Percentiles rank a stretch among this genome's conserved stretches.
These are phyloP conservation scores for Megaustenia siamemsis DNA, from an alignment of 2,888 invertebrate species.

Conservation along the genomic window DNA sequence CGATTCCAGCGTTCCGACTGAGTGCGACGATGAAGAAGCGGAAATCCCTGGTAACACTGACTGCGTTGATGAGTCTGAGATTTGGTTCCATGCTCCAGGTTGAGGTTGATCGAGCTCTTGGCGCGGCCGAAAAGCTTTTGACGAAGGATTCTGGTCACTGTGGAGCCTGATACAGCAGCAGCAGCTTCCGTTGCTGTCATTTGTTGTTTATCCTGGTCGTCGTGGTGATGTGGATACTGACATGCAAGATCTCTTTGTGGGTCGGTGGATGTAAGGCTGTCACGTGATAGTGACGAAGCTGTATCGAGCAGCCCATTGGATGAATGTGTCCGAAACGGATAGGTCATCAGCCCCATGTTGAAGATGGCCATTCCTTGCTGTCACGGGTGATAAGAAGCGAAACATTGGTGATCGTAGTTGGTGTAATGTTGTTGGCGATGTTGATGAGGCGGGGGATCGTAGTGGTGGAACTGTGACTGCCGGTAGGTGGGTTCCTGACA, in stretches of 20 bases:
- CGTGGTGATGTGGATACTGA: not conserved
- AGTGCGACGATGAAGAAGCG: not conserved
- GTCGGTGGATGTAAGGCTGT: not conserved
- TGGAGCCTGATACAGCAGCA: slow-evolving; percentile 52
- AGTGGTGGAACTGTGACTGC: slow-evolving; percentile 10
- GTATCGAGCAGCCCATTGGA: slow-evolving; percentile 6
- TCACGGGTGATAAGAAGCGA: not conserved
- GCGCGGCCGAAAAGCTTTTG: slow-evolving; percentile 55
- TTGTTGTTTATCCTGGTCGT: not conserved
- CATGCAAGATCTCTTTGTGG: slow-evolving; percentile 13
- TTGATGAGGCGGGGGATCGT: slow-evolving; percentile 24
- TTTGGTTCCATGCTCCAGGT: slow-evolving; percentile 37
- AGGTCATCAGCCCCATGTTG: not conserved
- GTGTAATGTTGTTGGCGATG: not conserved
- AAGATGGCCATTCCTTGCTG: not conserved
- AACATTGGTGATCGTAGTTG: not conserved
- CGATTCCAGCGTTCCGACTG: not conserved
- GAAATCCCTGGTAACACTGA: not conserved
- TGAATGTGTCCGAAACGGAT: not conserved
- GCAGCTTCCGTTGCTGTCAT: slow-evolving; percentile 33
- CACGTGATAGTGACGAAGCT: not conserved
- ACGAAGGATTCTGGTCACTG: slow-evolving; percentile 56
- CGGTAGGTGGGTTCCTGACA: not conserved
- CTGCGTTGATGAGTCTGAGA: slow-evolving; percentile 7
- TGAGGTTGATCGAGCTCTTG: slow-evolving; percentile 56